A percentile compares a stretch with the other conserved stretches of the same genome.
These are phyloP conservation scores for Propithecus coquereli DNA, from an alignment of 2,113 vertebrate species.

Conservation along the genomic window DNA sequence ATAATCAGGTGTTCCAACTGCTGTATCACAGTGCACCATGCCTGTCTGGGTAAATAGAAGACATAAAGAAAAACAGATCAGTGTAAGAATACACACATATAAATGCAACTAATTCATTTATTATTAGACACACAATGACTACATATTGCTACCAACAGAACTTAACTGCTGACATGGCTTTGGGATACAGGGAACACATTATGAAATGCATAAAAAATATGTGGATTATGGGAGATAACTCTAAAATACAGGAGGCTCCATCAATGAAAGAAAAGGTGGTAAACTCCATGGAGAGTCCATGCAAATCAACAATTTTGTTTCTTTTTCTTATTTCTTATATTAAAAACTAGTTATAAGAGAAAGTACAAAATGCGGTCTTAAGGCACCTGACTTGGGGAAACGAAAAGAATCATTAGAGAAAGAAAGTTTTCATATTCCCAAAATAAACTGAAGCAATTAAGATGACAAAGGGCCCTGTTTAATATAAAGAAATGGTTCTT, in stretches of 20 bases:
- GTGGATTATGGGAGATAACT: neutral
- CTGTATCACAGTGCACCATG: slow-evolving; percentile 98
- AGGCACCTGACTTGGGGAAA: neutral
- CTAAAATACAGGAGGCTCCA: neutral
- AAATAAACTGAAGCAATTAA: neutral
- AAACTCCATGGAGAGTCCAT: neutral
- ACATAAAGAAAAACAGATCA: neutral
- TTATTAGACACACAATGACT: neutral
- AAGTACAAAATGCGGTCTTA: slow-evolving; percentile 13
- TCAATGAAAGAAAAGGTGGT: neutral
- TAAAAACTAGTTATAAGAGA: neutral
- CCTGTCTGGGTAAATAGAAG: slow-evolving; percentile 87
- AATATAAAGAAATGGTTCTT: neutral
- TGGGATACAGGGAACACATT: neutral
- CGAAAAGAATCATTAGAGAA: neutral
- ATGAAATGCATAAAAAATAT: neutral
- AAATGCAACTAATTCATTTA: neutral
- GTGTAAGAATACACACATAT: neutral
- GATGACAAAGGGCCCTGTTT: neutral
- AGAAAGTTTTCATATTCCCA: neutral
- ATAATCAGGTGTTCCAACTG: slow-evolving; percentile 97
- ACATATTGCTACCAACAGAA: neutral
- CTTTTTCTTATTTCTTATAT: neutral
- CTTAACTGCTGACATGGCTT: neutral
- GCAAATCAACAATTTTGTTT: neutral